Percentiles rank a stretch among this genome's conserved stretches.
Evolutionary conservation across 2,888 invertebrate species (phyloP).

Genomic region (Eupithecia insigniata): DNA sequence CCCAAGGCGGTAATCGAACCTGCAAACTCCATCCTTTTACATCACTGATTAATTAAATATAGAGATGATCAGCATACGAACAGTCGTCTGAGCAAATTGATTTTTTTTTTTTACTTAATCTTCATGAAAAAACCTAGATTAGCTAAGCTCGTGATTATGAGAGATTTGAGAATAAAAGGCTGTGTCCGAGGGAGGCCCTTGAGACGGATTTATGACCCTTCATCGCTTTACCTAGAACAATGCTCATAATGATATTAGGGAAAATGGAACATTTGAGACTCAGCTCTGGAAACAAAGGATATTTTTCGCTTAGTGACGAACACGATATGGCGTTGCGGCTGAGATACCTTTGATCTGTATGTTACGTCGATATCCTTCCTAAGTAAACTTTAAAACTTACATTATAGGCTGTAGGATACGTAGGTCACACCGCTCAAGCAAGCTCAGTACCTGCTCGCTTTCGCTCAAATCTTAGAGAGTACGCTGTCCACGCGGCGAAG

Average conservation of each 20-base stretch:
- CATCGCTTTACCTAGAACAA: slow-evolving; percentile 11
- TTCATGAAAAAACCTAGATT: background rate
- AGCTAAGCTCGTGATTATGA: slow-evolving; percentile 7
- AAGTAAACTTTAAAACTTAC: no score
- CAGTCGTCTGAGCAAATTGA: no score
- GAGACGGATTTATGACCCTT: slow-evolving; percentile 11
- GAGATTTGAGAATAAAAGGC: slow-evolving; percentile 11
- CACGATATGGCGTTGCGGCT: background rate
- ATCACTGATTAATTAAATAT: no score
- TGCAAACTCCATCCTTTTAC: no score
- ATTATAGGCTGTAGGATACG: no score
- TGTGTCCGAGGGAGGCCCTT: slow-evolving; percentile 5
- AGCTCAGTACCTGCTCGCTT: no score
- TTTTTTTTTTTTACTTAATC: background rate
- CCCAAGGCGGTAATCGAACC: no score
- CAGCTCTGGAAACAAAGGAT: background rate
- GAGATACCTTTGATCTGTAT: background rate
- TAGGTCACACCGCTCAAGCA: no score
- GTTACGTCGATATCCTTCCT: background rate
- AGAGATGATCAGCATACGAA: no score
- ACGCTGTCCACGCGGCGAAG: no score
- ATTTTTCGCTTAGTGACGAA: background rate
- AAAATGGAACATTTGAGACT: slow-evolving; percentile 8
- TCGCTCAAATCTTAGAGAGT: no score
- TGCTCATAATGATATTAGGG: slow-evolving; percentile 14